Percentiles rank a stretch among this genome's conserved stretches.
Evolutionary conservation across 2,113 vertebrate species (phyloP).

Genomic region (Thomomys bottae): DNA sequence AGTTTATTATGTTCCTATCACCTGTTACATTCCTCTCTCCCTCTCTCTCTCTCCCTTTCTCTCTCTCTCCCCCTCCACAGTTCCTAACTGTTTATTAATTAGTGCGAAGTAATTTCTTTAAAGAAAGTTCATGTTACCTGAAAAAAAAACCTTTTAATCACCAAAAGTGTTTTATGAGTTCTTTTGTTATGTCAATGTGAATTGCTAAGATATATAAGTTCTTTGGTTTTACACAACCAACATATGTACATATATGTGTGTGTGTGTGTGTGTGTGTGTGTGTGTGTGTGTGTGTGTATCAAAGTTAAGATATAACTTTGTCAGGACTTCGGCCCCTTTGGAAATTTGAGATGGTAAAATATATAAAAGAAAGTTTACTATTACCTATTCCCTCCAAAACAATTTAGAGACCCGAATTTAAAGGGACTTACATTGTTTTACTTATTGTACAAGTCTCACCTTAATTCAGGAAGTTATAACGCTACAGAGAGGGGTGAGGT

Average conservation of each 20-base stretch:
- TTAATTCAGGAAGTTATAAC: constrained; percentile 54
- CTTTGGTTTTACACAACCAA: background rate
- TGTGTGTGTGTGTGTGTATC: too few relatives aligned
- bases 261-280: too few relatives aligned
- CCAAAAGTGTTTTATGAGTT: background rate
- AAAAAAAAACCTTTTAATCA: background rate
- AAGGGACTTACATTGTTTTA: constrained; percentile 40
- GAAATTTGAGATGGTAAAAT: constrained; percentile 15
- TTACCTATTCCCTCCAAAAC: background rate
- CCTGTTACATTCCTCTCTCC: constrained; percentile 65
- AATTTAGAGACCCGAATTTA: constrained; percentile 20
- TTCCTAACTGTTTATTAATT: constrained; percentile 15
- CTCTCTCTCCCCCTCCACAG: background rate
- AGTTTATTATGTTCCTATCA: constrained; percentile 49
- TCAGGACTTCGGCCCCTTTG: constrained; percentile 15
- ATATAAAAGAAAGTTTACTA: background rate
- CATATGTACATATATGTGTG: too few relatives aligned
- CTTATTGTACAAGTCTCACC: constrained; percentile 32
- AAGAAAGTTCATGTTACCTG: constrained; percentile 4
- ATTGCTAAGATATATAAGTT: background rate
- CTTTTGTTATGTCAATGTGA: background rate
- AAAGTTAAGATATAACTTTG: background rate
- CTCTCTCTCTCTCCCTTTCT: background rate
- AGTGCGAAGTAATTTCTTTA: background rate
- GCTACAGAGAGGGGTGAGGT: background rate